phyloP scores from a whole-genome alignment of 2,797 vertebrate genomes.

The Melanotaenia trifasciata region DNA sequence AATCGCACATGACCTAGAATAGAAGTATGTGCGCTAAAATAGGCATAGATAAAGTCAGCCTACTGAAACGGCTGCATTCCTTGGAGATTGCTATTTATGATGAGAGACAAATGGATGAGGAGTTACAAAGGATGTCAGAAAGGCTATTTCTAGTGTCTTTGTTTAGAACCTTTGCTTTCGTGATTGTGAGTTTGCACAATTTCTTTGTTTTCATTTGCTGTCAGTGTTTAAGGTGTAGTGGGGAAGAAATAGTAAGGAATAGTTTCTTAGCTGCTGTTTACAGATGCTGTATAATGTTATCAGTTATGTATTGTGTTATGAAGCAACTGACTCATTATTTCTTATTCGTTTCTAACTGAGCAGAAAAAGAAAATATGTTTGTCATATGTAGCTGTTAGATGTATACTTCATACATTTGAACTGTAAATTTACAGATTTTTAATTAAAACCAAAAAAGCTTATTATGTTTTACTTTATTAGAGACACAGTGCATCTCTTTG shows the following conservation, averaged over 20 bases:
- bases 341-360: neutral
- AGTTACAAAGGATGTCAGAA: constrained; percentile 22
- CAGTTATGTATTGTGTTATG: neutral
- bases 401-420: neutral
- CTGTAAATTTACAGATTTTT: neutral
- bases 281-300: constrained; percentile 30
- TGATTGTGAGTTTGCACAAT: constrained; percentile 39
- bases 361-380: neutral
- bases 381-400: neutral
- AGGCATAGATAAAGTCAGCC: constrained; percentile 37
- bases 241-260: constrained; percentile 7
- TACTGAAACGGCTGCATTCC: constrained; percentile 39
- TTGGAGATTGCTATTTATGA: constrained; percentile 46
- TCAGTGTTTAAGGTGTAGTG: constrained; percentile 18
- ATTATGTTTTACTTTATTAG: neutral
- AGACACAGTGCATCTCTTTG: neutral
- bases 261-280: neutral
- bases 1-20: constrained; percentile 63
- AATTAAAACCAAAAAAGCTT: neutral
- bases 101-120: constrained; percentile 46
- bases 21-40: constrained; percentile 56
- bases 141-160: constrained; percentile 26
- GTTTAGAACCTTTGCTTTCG: constrained; percentile 32
- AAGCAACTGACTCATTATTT: neutral
- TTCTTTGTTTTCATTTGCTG: constrained; percentile 35